Conservation (phyloP, 2,113 vertebrate genomes). For the Zonotrichia leucophrys region DNA sequence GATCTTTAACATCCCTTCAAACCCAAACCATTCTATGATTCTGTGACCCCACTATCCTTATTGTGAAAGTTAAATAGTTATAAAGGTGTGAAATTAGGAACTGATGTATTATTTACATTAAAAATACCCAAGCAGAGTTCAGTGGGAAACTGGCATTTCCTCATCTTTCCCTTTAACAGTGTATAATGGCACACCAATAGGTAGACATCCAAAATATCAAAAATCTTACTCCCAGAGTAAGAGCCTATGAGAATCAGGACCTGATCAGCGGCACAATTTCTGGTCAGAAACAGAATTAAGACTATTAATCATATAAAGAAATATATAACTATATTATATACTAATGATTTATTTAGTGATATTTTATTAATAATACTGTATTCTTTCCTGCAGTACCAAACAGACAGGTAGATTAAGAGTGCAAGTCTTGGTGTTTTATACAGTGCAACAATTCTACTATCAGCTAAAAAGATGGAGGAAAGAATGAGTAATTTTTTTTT, state of each 20-base stretch:
- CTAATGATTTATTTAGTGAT: neutral
- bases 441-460: neutral
- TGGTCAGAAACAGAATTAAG: neutral
- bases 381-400: neutral
- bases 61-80: constrained; percentile 38
- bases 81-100: constrained; percentile 48
- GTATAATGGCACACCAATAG: neutral
- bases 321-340: neutral
- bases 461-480: neutral
- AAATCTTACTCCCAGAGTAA: neutral
- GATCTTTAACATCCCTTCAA: neutral
- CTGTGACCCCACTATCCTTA: neutral
- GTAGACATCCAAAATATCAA: neutral
- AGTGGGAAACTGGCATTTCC: neutral
- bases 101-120: constrained; percentile 9
- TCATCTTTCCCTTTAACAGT: neutral
- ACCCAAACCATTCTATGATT: neutral
- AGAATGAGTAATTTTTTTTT: neutral
- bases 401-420: neutral
- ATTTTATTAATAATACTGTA: neutral
- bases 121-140: neutral
- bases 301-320: neutral
- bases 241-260: neutral
- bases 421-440: neutral
- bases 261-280: neutral